Evolutionary conservation across 2,888 invertebrate species (phyloP).

Genomic region (Stenodera caucasica): DNA sequence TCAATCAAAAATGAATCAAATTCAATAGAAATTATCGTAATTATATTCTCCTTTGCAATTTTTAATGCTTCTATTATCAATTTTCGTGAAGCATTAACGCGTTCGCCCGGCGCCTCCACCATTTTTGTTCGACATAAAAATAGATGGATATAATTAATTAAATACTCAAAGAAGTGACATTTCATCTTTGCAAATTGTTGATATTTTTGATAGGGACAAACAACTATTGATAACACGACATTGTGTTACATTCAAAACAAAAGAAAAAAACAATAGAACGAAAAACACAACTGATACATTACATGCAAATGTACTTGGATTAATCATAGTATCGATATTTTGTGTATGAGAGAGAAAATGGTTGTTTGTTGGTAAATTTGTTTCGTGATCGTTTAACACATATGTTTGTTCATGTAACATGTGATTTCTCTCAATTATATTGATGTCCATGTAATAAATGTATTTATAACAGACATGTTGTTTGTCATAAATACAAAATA

Average conservation of each 20-base stretch:
- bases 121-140: neutral
- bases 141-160: too few species aligned
- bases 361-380: neutral
- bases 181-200: too few species aligned
- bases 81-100: too few species aligned
- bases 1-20: too few species aligned
- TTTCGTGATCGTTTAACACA: slow-evolving; percentile 2
- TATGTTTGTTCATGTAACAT: neutral
- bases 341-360: neutral
- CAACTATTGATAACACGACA: too few species aligned
- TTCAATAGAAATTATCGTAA: neutral
- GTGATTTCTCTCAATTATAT: neutral
- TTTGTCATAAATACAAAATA: too few species aligned
- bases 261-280: too few species aligned
- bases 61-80: too few species aligned
- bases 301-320: neutral
- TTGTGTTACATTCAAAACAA: too few species aligned
- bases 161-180: too few species aligned
- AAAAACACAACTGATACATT: neutral
- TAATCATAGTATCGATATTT: neutral
- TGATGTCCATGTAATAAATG: neutral
- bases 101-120: neutral
- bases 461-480: neutral
- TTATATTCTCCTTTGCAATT: neutral
- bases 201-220: too few species aligned